phyloP scores from a whole-genome alignment of 1,140 invertebrate genomes.

The Bemisia tabaci region DNA sequence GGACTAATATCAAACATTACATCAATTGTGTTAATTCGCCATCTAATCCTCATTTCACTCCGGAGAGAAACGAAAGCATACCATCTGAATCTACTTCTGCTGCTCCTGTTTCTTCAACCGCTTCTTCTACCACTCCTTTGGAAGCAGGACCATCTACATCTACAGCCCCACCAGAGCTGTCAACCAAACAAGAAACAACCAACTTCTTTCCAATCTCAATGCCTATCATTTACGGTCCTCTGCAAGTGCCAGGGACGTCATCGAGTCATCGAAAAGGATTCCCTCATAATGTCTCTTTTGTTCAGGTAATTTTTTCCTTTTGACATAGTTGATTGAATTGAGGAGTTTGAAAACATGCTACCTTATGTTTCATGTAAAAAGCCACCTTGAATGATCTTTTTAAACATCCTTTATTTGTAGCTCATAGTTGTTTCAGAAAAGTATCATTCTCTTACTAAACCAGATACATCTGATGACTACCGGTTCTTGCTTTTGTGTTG shows the following conservation, averaged over 20 bases:
- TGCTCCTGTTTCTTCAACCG: neutral
- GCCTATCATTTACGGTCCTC: constrained; percentile 65
- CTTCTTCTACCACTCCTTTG: neutral
- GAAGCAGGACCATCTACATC: constrained; percentile 16
- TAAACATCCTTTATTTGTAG: no score
- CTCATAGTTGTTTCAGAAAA: no score
- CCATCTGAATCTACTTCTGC: no score
- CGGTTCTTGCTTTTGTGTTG: no score
- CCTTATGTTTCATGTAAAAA: no score
- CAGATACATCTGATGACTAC: no score
- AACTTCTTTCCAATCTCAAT: constrained; percentile 64
- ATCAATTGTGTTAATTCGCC: constrained; percentile 32
- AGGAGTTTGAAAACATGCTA: no score
- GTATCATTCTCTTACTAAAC: no score
- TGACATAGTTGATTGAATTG: no score
- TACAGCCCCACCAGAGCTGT: constrained; percentile 23
- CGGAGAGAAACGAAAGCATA: neutral
- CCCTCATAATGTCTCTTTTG: constrained; percentile 74
- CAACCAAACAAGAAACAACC: constrained; percentile 16
- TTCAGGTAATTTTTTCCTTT: constrained; percentile 46
- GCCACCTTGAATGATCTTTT: no score
- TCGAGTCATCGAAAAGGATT: constrained; percentile 40
- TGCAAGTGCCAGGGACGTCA: constrained; percentile 43
- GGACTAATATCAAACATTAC: constrained; percentile 68
- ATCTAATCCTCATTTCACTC: neutral